Conservation (phyloP, 2,888 invertebrate species). For the Diplolepis rosae region DNA sequence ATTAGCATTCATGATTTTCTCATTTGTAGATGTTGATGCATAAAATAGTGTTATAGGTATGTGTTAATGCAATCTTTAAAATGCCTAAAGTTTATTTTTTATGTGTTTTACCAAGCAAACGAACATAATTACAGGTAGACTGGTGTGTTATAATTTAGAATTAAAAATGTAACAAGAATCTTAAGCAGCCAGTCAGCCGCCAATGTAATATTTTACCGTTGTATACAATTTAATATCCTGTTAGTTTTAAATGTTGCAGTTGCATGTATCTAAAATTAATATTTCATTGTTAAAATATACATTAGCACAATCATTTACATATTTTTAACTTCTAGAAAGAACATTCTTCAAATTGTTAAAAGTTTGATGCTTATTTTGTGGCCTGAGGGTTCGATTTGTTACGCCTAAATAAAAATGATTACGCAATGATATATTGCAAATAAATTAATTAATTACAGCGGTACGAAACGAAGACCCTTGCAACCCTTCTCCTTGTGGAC, state of each 20-base stretch:
- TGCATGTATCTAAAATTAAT: neutral
- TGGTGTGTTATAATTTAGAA: neutral
- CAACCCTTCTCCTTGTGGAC: slow-evolving; percentile 78
- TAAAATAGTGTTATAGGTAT: neutral
- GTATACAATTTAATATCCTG: neutral
- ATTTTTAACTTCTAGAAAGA: too few species aligned
- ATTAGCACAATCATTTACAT: neutral
- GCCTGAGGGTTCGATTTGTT: too few species aligned
- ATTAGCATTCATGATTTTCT: too few species aligned
- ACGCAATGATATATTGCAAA: neutral
- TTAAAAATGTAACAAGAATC: neutral
- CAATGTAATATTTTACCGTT: neutral
- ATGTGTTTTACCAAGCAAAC: neutral
- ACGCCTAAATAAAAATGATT: neutral
- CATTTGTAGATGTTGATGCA: too few species aligned
- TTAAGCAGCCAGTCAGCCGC: neutral
- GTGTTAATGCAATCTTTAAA: neutral
- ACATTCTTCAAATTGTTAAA: neutral
- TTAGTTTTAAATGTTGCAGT: neutral
- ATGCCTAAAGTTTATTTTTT: neutral
- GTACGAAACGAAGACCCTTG: slow-evolving; percentile 64
- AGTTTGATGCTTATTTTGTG: too few species aligned
- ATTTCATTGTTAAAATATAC: neutral
- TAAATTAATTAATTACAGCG: slow-evolving; percentile 22
- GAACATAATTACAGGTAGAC: neutral